A percentile compares a stretch with the other conserved stretches of the same genome.
Conservation (phyloP, 2,888 invertebrate genomes). For the Drosophila leonis region DNA sequence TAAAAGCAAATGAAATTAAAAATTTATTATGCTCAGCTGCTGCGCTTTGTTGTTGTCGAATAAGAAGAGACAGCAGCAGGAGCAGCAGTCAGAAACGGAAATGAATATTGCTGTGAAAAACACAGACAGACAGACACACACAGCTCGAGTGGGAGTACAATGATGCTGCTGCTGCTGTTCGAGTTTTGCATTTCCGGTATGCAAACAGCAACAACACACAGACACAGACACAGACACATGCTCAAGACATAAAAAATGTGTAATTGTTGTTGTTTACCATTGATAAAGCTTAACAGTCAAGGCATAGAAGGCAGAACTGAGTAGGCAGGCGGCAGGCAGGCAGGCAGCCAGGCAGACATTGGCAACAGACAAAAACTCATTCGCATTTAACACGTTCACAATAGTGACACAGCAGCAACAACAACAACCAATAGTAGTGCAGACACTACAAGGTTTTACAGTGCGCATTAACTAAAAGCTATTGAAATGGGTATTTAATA, state of each 20-base stretch:
- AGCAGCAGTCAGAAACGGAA: slow-evolving; percentile 58
- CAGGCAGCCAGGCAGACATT: not conserved
- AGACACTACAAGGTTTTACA: slow-evolving; percentile 31
- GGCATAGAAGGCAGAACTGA: slow-evolving; percentile 6
- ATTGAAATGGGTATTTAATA: not conserved
- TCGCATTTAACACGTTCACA: slow-evolving; percentile 75
- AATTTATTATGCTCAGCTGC: slow-evolving; percentile 72
- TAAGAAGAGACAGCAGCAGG: slow-evolving; percentile 26
- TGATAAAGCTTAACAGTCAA: slow-evolving; percentile 62
- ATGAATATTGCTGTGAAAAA: slow-evolving; percentile 73
- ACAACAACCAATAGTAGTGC: slow-evolving; percentile 2
- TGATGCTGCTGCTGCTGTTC: slow-evolving; percentile 59
- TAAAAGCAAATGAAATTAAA: slow-evolving; percentile 76
- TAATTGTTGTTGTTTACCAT: slow-evolving; percentile 64
- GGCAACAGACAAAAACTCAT: slow-evolving; percentile 57
- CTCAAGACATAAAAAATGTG: slow-evolving; percentile 72
- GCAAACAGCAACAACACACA: slow-evolving; percentile 59
- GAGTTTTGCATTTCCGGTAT: slow-evolving; percentile 84
- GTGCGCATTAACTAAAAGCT: slow-evolving; percentile 22
- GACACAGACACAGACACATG: slow-evolving; percentile 46
- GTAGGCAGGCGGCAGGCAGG: not conserved
- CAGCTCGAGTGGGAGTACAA: slow-evolving; percentile 23
- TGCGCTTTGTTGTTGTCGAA: slow-evolving; percentile 33
- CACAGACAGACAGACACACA: slow-evolving; percentile 39
- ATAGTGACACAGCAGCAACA: slow-evolving; percentile 19